Evolutionary conservation across 2,888 invertebrate genomes (phyloP).

Genomic region (Drosophila meridiana): DNA sequence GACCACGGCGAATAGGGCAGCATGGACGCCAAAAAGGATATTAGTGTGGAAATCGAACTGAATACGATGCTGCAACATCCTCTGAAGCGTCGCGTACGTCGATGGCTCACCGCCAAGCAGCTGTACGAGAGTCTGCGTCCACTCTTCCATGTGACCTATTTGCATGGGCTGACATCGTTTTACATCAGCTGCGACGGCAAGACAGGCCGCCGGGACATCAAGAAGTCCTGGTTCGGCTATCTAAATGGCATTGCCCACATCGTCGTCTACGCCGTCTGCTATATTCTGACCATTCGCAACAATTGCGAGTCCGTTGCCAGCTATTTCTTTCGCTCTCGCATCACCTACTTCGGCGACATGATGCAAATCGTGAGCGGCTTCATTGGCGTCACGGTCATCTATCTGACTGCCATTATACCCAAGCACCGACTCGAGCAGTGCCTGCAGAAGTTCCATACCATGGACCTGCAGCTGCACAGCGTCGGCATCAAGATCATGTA

Average conservation of each 20-base stretch:
- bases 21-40: constrained; percentile 52
- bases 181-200: constrained; percentile 60
- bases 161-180: constrained; percentile 82
- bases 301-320: constrained; percentile 83
- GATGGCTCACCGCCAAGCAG: constrained; percentile 76
- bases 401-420: constrained; percentile 78
- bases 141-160: constrained; percentile 75
- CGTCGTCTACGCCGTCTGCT: constrained; percentile 73
- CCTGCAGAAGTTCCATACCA: constrained; percentile 71
- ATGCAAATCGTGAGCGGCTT: constrained; percentile 83
- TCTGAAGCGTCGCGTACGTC: constrained; percentile 54
- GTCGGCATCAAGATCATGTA: constrained; percentile 83
- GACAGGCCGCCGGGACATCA: constrained; percentile 64
- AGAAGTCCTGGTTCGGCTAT: constrained; percentile 78
- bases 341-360: constrained; percentile 83
- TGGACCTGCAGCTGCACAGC: constrained; percentile 77
- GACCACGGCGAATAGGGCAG: constrained; percentile 30
- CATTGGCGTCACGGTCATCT: constrained; percentile 82
- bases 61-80: constrained; percentile 40
- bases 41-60: constrained; percentile 32
- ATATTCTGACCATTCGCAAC: constrained; percentile 77
- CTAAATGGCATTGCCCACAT: constrained; percentile 78
- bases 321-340: constrained; percentile 83
- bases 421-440: constrained; percentile 79
- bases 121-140: constrained; percentile 82